These are phyloP conservation scores for Marasmarcha lunaedactyla DNA, from an alignment of 2,888 invertebrate genomes.

Conservation along the genomic window DNA sequence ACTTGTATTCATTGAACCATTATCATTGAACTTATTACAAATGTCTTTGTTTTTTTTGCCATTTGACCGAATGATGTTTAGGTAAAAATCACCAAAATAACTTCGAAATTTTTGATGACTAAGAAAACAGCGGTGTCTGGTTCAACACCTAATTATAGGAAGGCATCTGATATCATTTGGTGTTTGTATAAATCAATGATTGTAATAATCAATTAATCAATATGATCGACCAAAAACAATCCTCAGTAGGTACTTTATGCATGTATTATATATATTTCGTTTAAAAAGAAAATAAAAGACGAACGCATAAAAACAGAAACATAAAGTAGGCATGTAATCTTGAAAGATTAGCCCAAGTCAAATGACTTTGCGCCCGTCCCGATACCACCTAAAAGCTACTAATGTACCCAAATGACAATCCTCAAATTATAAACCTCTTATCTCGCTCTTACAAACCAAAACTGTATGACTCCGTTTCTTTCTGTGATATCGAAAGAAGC, in stretches of 20 bases:
- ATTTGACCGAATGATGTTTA: background rate
- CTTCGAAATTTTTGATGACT: background rate
- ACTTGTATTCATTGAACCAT: too few species aligned
- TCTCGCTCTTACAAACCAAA: slow-evolving; percentile 18
- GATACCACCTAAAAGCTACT: slow-evolving; percentile 47
- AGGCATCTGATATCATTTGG: too few species aligned
- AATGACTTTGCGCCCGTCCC: slow-evolving; percentile 40
- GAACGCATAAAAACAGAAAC: too few species aligned
- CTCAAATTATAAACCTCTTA: slow-evolving; percentile 23
- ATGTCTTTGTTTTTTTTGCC: too few species aligned
- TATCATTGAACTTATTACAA: too few species aligned
- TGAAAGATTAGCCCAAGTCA: slow-evolving; percentile 19
- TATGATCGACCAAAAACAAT: too few species aligned
- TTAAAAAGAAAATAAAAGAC: too few species aligned
- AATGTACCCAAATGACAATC: slow-evolving; percentile 39
- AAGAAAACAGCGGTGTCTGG: background rate
- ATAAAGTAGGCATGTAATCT: background rate
- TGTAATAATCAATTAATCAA: too few species aligned
- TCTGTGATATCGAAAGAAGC: slow-evolving; percentile 27
- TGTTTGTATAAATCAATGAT: too few species aligned
- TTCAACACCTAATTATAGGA: slow-evolving; percentile 1
- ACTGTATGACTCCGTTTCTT: slow-evolving; percentile 22
- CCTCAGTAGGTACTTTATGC: too few species aligned
- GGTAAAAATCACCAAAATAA: background rate
- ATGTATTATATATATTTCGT: too few species aligned